Base-by-base conservation (phyloP, 1,140 invertebrate species). In the Lethrus apterus region DNA sequence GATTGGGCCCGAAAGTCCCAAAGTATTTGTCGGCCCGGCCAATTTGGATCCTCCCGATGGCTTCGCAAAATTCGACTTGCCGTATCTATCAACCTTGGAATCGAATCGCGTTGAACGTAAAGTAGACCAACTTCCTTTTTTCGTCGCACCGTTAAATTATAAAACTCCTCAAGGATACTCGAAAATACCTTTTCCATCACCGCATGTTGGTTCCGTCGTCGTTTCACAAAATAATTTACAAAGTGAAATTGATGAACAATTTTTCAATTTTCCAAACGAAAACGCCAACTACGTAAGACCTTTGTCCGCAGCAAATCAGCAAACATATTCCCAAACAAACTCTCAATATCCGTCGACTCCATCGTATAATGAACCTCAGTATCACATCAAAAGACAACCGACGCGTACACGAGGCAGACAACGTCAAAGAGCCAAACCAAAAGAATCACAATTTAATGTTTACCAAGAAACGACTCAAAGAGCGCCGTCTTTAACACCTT, bases 141-240 rank as follows among this genome's bases (percentile, higher is more conserved):
- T 89, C 42, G 86, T 89, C 0, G 86, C 86, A 2, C 86, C 86
- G 1, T 59, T 89, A 7, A 89, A 83, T 55, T 89, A 88, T 52
- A 80, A 83, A 52, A 82, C 86, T 15, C 86, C 85, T 0, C 69
- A 75, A 10, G 86, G 85, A 9, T 89, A 86, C 59, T 81, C 84
- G 0, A 89, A 89, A 65, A 89, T 89, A 44, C 79, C 84, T 0
- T 79, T 89, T 57, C 86, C 86, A 1, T 80, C 84, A 0, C 86
- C 86, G 1, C 86, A 89, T 62, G 85, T 89, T 2, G 86, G 86
- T 2, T 88, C 85, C 1, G 83, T 89, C 9, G 82, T 89, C 1
- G 73, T 89, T 79, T 52, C 69, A 15, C 18, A 33, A 2, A 42
- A 42, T 10, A n/a, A n/a, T n/a, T n/a, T 62, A 48, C 24, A 4